A percentile compares a stretch with the other conserved stretches of the same genome.
Conservation (phyloP, 2,888 invertebrate genomes). For the Abrostola triplasia region DNA sequence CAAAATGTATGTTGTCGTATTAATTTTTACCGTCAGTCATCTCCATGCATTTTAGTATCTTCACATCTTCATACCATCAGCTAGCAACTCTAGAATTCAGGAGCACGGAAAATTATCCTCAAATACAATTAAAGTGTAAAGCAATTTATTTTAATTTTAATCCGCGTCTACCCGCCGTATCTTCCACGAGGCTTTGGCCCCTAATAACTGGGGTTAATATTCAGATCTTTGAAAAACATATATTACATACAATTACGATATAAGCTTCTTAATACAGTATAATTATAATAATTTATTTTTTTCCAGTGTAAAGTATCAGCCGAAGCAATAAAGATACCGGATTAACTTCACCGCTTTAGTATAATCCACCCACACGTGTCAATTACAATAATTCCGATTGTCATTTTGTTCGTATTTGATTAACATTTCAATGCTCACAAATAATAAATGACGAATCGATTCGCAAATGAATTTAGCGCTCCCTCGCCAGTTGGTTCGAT, state of each 20-base stretch:
- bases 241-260: conserved; percentile 64
- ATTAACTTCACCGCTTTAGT: conserved; percentile 41
- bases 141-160: conserved; percentile 87
- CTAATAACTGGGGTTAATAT: conserved; percentile 75
- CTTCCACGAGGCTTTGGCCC: conserved; percentile 65
- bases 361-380: conserved; percentile 15
- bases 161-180: conserved; percentile 70
- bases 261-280: conserved; percentile 68
- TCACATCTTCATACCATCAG: conserved; percentile 74
- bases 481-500: conserved; percentile 60
- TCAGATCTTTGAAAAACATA: conserved; percentile 70
- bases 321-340: conserved; percentile 41
- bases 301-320: conserved; percentile 14
- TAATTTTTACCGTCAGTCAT: not conserved
- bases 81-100: conserved; percentile 83
- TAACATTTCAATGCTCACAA: conserved; percentile 65
- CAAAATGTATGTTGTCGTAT: not conserved
- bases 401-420: conserved; percentile 57
- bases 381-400: conserved; percentile 38
- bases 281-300: conserved; percentile 41
- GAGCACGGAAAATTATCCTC: conserved; percentile 86
- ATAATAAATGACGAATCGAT: conserved; percentile 76
- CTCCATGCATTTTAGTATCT: conserved; percentile 64
- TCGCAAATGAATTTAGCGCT: conserved; percentile 71
- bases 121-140: conserved; percentile 87